Evolutionary conservation across 2,888 invertebrate genomes (phyloP), one percentile per base, ranked within the genome.

Genomic region (Hirtodrosophila cameraria): DNA sequence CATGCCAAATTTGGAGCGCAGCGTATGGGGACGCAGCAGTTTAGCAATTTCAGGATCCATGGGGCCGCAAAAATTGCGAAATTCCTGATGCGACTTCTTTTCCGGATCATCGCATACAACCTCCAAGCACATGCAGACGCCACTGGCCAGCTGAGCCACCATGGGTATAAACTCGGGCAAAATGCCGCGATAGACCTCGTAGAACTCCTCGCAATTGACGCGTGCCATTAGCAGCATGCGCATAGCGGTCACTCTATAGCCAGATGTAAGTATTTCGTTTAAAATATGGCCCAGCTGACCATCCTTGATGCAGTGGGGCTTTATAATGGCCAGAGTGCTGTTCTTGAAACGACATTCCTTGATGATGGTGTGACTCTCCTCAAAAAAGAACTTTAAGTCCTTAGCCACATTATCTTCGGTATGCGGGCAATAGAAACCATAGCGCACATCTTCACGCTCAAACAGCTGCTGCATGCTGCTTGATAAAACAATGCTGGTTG

Each of bases 171-270:
- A 95, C 82, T 97, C 96, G 1, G 94, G 93, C 28, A 96, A 93
- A 46, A 97, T 96, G 1, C 97, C 97, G 89, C 96, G 96, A 90
- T 98, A 98, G 2, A 98, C 95, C 91, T 98, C 97, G 86, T 95
- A 94, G 91, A 98, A 98, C 89, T 98, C 97, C 79, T 96, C 96
- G 3, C 97, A 96, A 89, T 97, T 96, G 0, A 94, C 93, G 64
- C 94, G 94, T 78, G 95, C 96, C 78, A 98, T 92, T 61, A 94
- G 92, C 75, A 95, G 93, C 93, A 96, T 94, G 89, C 95, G 94
- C 63, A 97, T 91, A 0, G 96, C 97, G 0, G 95, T 94, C 35
- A 98, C 93, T 38, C 93, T 92, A 86, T 96, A 98, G 1, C 95
- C 94, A 52, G 94, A 93, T n/a, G 94, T 94, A 59, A 93, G 93